These are phyloP conservation scores for Phymanthus crucifer DNA, from an alignment of 92 coral and sea anemone genomes.

Conservation along the genomic window DNA sequence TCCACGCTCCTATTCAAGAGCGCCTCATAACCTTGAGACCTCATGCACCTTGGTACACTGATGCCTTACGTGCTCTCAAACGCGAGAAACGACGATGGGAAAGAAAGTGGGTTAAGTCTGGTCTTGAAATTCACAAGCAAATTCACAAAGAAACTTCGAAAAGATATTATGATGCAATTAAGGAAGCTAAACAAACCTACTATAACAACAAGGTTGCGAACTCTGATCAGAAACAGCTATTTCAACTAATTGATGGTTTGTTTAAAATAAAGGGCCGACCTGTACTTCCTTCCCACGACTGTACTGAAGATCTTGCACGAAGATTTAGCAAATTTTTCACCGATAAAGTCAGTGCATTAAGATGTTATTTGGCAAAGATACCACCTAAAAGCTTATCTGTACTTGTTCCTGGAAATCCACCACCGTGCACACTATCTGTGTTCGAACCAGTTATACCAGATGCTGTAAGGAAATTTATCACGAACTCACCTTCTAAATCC, in stretches of 20 bases:
- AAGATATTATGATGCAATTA: constrained; percentile 2
- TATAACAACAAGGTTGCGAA: constrained; percentile 12
- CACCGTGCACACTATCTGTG: constrained; percentile 12
- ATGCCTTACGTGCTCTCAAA: constrained; percentile 10
- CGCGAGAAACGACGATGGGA: constrained; percentile 27
- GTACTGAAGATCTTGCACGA: background rate
- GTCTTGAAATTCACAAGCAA: constrained; percentile 27
- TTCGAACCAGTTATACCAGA: constrained; percentile 13
- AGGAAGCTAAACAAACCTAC: constrained; percentile 13
- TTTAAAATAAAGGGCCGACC: constrained; percentile 15
- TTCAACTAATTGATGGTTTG: constrained; percentile 15
- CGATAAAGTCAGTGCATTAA: background rate
- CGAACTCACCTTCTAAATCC: constrained; percentile 25
- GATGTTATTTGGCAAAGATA: constrained; percentile 8
- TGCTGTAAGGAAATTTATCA: constrained; percentile 7
- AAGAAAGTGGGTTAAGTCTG: constrained; percentile 22
- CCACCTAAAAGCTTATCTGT: constrained; percentile 25
- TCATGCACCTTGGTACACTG: constrained; percentile 34
- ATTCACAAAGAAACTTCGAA: background rate
- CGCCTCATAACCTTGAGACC: constrained; percentile 17
- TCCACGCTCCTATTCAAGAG: constrained; percentile 24
- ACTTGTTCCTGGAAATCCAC: background rate
- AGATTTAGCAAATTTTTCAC: constrained; percentile 19
- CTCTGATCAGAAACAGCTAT: constrained; percentile 24
- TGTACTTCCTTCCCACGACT: constrained; percentile 4